Percentiles rank a stretch among this genome's conserved stretches.
Evolutionary conservation across 2,888 invertebrate species (phyloP).

Genomic region (Drosophila cracens): DNA sequence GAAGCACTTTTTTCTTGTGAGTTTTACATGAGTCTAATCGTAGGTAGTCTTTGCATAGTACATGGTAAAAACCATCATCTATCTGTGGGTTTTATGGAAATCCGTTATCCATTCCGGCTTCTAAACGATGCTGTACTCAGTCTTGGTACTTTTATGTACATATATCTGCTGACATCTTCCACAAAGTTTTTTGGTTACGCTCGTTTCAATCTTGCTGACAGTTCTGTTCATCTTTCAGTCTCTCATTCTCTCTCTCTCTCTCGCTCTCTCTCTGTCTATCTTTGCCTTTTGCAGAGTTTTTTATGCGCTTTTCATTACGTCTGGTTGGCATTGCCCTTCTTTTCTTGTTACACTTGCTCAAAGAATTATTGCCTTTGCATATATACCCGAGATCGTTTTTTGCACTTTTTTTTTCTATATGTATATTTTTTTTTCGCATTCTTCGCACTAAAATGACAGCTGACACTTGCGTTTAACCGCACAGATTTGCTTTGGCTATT

Average conservation of each 20-base stretch:
- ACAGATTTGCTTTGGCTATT: slow-evolving; percentile 71
- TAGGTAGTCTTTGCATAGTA: slow-evolving; percentile 28
- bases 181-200: slow-evolving; percentile 12
- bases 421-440: slow-evolving; percentile 27
- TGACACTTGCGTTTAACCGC: slow-evolving; percentile 80
- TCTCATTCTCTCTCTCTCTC: slow-evolving; percentile 12
- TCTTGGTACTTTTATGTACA: slow-evolving; percentile 17
- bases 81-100: slow-evolving; percentile 62
- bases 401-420: not conserved
- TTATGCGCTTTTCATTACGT: slow-evolving; percentile 55
- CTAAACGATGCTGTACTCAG: not conserved
- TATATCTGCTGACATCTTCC: slow-evolving; percentile 50
- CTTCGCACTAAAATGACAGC: slow-evolving; percentile 74
- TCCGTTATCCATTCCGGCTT: slow-evolving; percentile 39
- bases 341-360: slow-evolving; percentile 70
- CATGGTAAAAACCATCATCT: slow-evolving; percentile 48
- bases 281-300: slow-evolving; percentile 10
- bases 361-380: slow-evolving; percentile 77
- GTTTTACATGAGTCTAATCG: slow-evolving; percentile 33
- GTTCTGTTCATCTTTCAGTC: slow-evolving; percentile 20
- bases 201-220: slow-evolving; percentile 30
- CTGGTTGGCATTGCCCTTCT: slow-evolving; percentile 63
- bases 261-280: slow-evolving; percentile 1
- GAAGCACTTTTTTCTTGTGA: slow-evolving; percentile 4
- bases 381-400: slow-evolving; percentile 24